Base-by-base conservation (phyloP, 2,797 vertebrate species). In the Sebastes reedi region DNA sequence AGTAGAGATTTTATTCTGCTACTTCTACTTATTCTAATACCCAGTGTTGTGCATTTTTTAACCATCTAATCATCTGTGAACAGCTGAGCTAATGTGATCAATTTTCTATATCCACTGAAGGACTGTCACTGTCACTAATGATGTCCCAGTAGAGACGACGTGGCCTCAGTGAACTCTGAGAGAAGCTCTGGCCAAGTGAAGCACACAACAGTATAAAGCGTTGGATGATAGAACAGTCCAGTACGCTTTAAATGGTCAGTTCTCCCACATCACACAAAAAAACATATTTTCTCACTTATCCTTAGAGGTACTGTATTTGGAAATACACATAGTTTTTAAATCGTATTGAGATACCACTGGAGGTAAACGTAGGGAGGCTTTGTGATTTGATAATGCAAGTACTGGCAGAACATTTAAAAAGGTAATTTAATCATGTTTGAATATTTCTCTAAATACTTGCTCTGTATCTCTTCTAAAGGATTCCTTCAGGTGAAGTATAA, bases 151-250 rank as follows among this genome's bases (percentile, higher is more conserved):
- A 81, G 80, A 81, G 46, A 34, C 55, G 72, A 30, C 32, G 61
- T 67, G 71, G 74, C 84, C 87, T 77, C 72, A 20, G 27, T 87
- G 80, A 87, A 87, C 88, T 79, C 66, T 20, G 52, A 62, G n/a
- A 39, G 39, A 77, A 16, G 65, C 36, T 78, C 55, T 18, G 61
- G 74, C 74, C 80, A 82, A 87, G 46, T 77, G 70, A 80, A 50
- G 73, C 72, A 84, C 46, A 80, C 56, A 46, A 62, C 24, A 70
- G 65, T 10, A 24, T 55, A 27, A 72, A 73, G 50, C 34, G 77
- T 58, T 75, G 29, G n/a, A 64, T 36, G 65, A 72, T 27, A 39
- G 24, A 72, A 22, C 10, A 20, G 34, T 46, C 8, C 61, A 39
- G 25, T 7, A 50, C 4, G 7, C 5, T 18, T 65, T 67, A 39